Evolutionary conservation across 2,797 vertebrate species (phyloP).

Genomic region (Apogon talboti): DNA sequence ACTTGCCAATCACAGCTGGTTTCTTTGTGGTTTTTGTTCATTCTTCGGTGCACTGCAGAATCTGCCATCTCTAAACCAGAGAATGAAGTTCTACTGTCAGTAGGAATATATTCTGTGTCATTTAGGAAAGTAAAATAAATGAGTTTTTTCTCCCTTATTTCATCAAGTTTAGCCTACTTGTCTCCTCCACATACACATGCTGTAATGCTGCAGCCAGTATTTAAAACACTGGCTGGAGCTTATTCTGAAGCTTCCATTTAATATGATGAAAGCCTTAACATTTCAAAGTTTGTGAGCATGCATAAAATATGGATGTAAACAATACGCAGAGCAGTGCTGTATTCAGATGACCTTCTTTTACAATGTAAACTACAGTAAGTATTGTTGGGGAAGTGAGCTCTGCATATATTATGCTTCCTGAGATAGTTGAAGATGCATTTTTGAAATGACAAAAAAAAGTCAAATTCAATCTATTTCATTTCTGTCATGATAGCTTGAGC

Average conservation of each 20-base stretch:
- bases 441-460: background rate
- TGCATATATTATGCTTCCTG: background rate
- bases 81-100: slow-evolving; percentile 20
- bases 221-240: slow-evolving; percentile 15
- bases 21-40: slow-evolving; percentile 42
- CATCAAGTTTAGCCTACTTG: slow-evolving; percentile 12
- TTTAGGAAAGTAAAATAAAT: slow-evolving; percentile 16
- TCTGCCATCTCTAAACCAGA: slow-evolving; percentile 31
- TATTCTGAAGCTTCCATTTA: slow-evolving; percentile 9
- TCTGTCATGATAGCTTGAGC: background rate
- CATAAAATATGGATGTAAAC: background rate
- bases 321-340: slow-evolving; percentile 1
- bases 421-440: background rate
- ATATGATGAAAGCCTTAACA: background rate
- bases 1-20: slow-evolving; percentile 57
- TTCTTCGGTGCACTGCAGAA: slow-evolving; percentile 36
- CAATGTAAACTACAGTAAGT: background rate
- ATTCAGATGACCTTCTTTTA: background rate
- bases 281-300: background rate
- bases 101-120: slow-evolving; percentile 14
- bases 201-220: slow-evolving; percentile 13
- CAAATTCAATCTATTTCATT: background rate
- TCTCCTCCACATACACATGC: slow-evolving; percentile 4
- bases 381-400: background rate
- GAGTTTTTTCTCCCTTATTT: slow-evolving; percentile 4